Evolutionary conservation across 2,888 invertebrate species (phyloP), one percentile per base, ranked within the genome.

Genomic region (Cataglyphis albicans): DNA sequence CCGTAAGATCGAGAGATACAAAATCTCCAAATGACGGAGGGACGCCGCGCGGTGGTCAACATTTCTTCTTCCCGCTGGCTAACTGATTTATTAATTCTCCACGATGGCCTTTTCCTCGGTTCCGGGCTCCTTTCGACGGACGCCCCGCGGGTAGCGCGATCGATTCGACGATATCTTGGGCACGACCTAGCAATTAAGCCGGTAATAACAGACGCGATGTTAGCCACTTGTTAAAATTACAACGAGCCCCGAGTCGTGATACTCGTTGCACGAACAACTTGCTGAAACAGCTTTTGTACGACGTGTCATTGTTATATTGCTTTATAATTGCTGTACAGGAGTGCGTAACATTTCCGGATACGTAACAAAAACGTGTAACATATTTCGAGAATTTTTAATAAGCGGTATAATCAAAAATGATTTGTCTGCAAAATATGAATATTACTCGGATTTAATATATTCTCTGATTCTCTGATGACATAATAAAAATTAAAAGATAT

Each of bases 31-130:
- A 85, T 84, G 89, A 85, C 82, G 83, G 35, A 84, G 84, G 68
- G 68, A 64, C 89, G 81, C 89, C 86, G 82, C 21, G 82, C 21
- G 85, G 68, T 86, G 89, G 82, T 67, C 86, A 72, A 73, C 78
- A 44, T 80, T 70, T 21, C 52, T 63, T 65, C 73, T 68, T 48
- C 38, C 68, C 41, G 32, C 72, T 29, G 63, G 61, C 35, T 12
- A 38, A 44, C 75, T 90, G 88, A 91, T 92, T 91, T 90, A 92
- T 92, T 91, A 90, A 91, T 92, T 91, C 87, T 65, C 44, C 44
- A 63, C 32, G 70, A 61, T 80, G 67, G 81, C 78, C 82, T 80
- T 87, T 81, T 57, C 52, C 57, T 63, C 57, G 63, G 63, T 81
- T 81, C 65, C 18, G 65, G 81, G 52, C 61, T 44, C 44, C 65